These are phyloP conservation scores for Germaria angustata DNA, from an alignment of 2,888 invertebrate genomes.

Conservation along the genomic window DNA sequence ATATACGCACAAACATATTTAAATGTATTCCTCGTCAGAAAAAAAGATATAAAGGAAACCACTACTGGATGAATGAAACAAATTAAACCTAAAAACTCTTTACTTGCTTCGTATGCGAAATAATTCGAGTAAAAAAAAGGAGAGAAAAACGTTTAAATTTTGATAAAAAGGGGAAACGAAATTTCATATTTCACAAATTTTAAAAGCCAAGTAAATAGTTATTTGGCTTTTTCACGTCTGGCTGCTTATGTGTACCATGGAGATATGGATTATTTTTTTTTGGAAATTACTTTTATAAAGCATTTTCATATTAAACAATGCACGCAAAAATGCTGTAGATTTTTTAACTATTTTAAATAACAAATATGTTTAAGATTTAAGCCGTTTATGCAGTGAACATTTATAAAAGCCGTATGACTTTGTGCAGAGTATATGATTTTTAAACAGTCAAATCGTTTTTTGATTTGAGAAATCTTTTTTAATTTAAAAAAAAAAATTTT, in stretches of 20 bases:
- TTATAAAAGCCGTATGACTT: no score
- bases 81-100: neutral
- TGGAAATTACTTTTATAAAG: neutral
- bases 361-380: no score
- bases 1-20: neutral
- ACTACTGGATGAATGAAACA: neutral
- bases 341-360: no score
- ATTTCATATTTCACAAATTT: slow-evolving; percentile 4
- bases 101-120: neutral
- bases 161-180: neutral
- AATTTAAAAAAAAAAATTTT: no score
- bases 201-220: slow-evolving; percentile 7
- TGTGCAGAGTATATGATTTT: no score
- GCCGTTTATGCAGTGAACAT: no score
- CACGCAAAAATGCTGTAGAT: no score
- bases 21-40: neutral
- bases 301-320: neutral
- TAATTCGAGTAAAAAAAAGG: neutral
- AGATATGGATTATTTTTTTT: neutral
- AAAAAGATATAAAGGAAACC: slow-evolving; percentile 3
- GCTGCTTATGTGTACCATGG: neutral
- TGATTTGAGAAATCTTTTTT: no score
- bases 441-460: no score
- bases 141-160: slow-evolving; percentile 20
- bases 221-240: neutral